Conservation (phyloP, 2,113 vertebrate species). For the Pangasianodon hypophthalmus region DNA sequence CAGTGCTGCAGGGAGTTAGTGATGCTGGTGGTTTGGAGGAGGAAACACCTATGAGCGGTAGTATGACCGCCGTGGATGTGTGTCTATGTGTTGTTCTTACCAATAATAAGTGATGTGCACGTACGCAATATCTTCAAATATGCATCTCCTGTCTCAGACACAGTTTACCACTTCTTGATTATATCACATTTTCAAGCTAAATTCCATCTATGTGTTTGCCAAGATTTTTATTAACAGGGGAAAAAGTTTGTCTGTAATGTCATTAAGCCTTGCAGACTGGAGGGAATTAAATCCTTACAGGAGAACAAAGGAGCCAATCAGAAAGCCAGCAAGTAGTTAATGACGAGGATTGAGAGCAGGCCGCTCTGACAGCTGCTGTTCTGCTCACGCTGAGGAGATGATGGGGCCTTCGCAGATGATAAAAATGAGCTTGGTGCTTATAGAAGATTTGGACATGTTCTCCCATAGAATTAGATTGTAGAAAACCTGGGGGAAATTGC, state of each 20-base stretch:
- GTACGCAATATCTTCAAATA: neutral
- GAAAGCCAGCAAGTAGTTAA: conserved; percentile 54
- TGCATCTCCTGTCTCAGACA: neutral
- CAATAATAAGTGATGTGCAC: neutral
- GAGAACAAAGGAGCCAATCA: conserved; percentile 67
- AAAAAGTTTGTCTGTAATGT: conserved; percentile 62
- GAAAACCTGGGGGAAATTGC: conserved; percentile 68
- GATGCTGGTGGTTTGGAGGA: conserved; percentile 8
- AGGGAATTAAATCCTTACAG: conserved; percentile 66
- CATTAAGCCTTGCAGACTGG: conserved; percentile 64
- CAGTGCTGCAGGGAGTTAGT: conserved; percentile 32
- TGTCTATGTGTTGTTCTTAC: neutral
- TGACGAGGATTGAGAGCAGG: conserved; percentile 50
- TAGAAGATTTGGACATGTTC: conserved; percentile 57
- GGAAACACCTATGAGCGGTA: neutral
- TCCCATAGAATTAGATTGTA: conserved; percentile 61
- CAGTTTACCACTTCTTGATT: conserved; percentile 20
- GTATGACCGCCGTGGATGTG: neutral
- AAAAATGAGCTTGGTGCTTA: conserved; percentile 67
- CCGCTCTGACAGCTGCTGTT: conserved; percentile 66
- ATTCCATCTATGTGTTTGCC: conserved; percentile 31
- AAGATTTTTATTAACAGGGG: conserved; percentile 48
- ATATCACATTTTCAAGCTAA: neutral
- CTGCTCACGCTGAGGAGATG: conserved; percentile 64
- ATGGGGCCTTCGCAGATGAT: conserved; percentile 64